These are phyloP conservation scores for Aphaenogaster ashmeadi DNA, from an alignment of 1,140 invertebrate species.

Conservation along the genomic window DNA sequence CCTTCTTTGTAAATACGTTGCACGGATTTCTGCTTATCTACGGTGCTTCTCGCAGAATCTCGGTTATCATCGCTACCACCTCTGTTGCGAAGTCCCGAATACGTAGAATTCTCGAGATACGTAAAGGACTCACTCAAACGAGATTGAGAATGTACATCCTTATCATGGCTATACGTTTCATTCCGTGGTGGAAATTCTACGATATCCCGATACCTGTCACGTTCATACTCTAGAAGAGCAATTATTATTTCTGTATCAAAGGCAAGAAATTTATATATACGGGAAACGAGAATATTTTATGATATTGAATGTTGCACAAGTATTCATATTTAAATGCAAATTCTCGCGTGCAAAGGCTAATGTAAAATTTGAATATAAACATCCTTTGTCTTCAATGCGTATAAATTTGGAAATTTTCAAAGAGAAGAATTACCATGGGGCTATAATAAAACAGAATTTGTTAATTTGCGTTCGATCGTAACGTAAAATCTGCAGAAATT, in stretches of 20 bases:
- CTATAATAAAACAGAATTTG: constrained; percentile 5
- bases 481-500: neutral
- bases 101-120: neutral
- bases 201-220: neutral
- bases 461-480: neutral
- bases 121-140: neutral
- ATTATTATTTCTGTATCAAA: constrained; percentile 53
- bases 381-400: constrained; percentile 16
- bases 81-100: constrained; percentile 9
- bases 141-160: neutral
- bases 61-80: constrained; percentile 59
- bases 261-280: constrained; percentile 4
- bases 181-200: neutral
- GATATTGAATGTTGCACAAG: constrained; percentile 50
- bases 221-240: constrained; percentile 42
- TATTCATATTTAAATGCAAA: constrained; percentile 53
- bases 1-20: neutral
- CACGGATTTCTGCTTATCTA: constrained; percentile 1
- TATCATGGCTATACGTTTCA: neutral
- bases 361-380: constrained; percentile 55
- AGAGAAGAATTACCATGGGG: neutral
- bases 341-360: constrained; percentile 30
- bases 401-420: constrained; percentile 43
- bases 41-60: neutral
- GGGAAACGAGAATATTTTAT: constrained; percentile 38